Base-by-base conservation (phyloP, 2,113 vertebrate genomes). In the Xerus inauris region DNA sequence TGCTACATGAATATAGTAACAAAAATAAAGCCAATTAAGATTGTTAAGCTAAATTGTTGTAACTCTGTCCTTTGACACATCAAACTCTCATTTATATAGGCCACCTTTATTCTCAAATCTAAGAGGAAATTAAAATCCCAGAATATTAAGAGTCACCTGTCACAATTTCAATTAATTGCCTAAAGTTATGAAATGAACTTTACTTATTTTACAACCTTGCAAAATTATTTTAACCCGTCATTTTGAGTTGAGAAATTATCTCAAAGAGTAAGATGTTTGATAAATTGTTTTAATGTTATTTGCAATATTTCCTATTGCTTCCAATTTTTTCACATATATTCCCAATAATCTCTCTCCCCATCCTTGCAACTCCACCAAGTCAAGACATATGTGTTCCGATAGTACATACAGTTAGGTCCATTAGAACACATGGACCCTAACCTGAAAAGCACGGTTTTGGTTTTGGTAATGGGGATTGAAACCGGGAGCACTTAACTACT, bases 121-220 rank as follows among this genome's bases (percentile, higher is more conserved):
- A 62, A 77, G 32, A 87, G 7, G 8, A 92, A 86, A 77, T 72
- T 65, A 86, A 89, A 95, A 86, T 87, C 19, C 3, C n/a, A 79
- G 26, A 77, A 45, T 89, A 91, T n/a, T 38, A 87, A 86, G 42
- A 72, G 28, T 54, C 2, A n/a, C 5, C 6, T 35, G 8, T 80
- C 20, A 94, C 6, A 89, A 86, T 65, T 62, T 49, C 1, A 81
- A 51, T 81, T 73, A n/a, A 85, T 85, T 96, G 0, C 2, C 8
- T 40, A 57, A 7, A 77, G 1, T n/a, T 84, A 67, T 49, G 42
- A 32, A 76, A 57, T 20, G 28, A 42, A 65, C 19, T 62, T 83
- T 88, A 57, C 19, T 57, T 76, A 22, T 76, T 73, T 91, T 79
- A 69, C 17, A 86, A 47, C 65, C 22, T 79, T 82, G 62, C 8